Base-by-base conservation (phyloP, 2,113 vertebrate genomes). In the Aspiorhynchus laticeps region DNA sequence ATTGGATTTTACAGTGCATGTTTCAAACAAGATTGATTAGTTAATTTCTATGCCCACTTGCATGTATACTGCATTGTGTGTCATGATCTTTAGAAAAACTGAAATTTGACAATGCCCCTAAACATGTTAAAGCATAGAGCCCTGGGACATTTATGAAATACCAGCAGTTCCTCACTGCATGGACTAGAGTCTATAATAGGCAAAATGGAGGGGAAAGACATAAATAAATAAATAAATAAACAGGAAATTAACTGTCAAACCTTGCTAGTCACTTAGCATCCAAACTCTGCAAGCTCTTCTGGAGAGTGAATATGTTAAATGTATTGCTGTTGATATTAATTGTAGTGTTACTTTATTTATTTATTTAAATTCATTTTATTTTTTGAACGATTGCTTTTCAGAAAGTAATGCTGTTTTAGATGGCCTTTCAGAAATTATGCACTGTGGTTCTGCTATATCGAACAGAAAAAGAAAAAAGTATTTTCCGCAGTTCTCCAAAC, bases 211-310 rank as follows among this genome's bases (percentile, higher is more conserved):
- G 59, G 48, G 75, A 84, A 79, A 76, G 28, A 48, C 2, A 48
- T 12, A 48, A 48, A 48, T 48, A 53, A 17, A 51, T 15, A 17
- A 51, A 53, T 51, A 51, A 53, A 53, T n/a, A 38, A 41, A 4
- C 14, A 14, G 56, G 53, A 65, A 71, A 85, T 17, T 15, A 67
- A 88, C 51, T 36, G 31, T 69, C 75, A 80, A 65, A 67, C 31
- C 6, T 28, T 7, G 3, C 61, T 53, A 56, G 53, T 85, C 65
- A 80, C 38, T 73, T 56, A 46, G 5, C 33, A 61, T 67, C 71
- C n/a, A 7, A 51, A 43, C 73, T 87, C 77, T 21, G 0, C 65
- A 38, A 48, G 74, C 71, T 41, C 21, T n/a, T 43, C 71, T 74
- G 36, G 4, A 24, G 33, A 73, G 36, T 43, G 36, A 41, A 74